A percentile compares a stretch with the other conserved stretches of the same genome.
Conservation (phyloP, 2,797 vertebrate species). For the Myotis planiceps region DNA sequence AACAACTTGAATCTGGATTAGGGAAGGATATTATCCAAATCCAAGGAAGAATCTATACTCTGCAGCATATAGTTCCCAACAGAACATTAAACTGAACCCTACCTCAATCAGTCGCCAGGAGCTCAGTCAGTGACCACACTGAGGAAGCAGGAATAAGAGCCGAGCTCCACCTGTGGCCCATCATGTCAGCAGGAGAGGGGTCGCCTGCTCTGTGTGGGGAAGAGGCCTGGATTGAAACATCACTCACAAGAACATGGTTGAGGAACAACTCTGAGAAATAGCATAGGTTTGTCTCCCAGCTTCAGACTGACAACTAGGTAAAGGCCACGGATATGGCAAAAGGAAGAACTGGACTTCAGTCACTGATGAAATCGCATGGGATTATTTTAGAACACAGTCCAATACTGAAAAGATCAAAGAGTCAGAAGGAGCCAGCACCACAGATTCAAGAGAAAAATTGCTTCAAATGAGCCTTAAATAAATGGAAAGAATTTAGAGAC, state of each 20-base stretch:
- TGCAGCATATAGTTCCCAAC: not conserved
- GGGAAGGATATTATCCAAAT: not conserved
- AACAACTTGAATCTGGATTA: not conserved
- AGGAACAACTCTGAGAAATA: not conserved
- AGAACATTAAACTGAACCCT: not conserved
- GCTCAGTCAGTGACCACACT: not conserved
- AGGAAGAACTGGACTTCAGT: not conserved
- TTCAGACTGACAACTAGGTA: not conserved
- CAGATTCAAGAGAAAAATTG: constrained; percentile 32
- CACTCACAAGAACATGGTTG: not conserved
- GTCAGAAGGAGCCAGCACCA: not conserved
- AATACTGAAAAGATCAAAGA: not conserved
- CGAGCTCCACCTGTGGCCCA: not conserved
- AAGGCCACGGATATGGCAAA: not conserved
- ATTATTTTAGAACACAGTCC: not conserved
- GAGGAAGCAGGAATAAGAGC: not conserved
- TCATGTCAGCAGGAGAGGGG: not conserved
- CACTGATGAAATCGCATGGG: not conserved
- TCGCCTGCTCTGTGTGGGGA: not conserved
- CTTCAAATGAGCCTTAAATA: not conserved
- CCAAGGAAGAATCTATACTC: not conserved
- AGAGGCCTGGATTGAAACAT: not conserved
- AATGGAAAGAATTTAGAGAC: not conserved
- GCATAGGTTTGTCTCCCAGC: not conserved
- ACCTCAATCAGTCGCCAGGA: not conserved